These are phyloP conservation scores for Eptatretus atami DNA, from an alignment of 2,797 vertebrate species.

Conservation along the genomic window DNA sequence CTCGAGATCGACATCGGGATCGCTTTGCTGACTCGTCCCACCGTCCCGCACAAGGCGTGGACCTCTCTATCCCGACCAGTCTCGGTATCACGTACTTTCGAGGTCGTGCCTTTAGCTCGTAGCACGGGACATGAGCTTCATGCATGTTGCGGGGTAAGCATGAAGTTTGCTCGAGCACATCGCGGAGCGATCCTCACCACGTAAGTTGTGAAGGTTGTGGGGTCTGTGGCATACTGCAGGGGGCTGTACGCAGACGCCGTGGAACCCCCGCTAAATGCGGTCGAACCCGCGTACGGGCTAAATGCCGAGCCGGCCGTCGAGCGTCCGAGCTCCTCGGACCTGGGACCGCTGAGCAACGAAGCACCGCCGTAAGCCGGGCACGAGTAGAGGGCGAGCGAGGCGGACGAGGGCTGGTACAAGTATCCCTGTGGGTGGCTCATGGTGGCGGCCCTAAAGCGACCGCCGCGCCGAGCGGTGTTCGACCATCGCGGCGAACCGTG, in stretches of 20 bases:
- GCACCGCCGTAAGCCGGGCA: conserved; percentile 61
- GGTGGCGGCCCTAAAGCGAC: conserved; percentile 9
- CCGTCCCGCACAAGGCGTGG: no score
- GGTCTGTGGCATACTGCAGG: conserved; percentile 62
- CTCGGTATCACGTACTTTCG: neutral
- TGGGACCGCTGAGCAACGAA: conserved; percentile 53
- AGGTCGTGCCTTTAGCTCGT: neutral
- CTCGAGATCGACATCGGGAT: no score
- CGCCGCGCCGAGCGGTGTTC: no score
- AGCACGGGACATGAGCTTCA: no score
- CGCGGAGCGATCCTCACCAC: conserved; percentile 9
- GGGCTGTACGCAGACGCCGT: conserved; percentile 52
- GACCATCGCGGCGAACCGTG: no score
- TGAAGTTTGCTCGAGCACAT: conserved; percentile 7
- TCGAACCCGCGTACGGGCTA: conserved; percentile 81
- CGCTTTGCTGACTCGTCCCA: no score
- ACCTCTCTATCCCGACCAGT: no score
- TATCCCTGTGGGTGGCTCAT: conserved; percentile 99
- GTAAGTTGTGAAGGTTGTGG: conserved; percentile 45
- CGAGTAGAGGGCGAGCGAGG: conserved; percentile 80
- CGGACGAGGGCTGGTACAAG: conserved; percentile 85
- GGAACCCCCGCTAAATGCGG: conserved; percentile 50
- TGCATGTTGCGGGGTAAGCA: no score
- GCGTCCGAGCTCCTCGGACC: conserved; percentile 61
- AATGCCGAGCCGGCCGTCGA: conserved; percentile 76